Base-by-base conservation (phyloP, 2,888 invertebrate genomes). In the Phalera bucephala region DNA sequence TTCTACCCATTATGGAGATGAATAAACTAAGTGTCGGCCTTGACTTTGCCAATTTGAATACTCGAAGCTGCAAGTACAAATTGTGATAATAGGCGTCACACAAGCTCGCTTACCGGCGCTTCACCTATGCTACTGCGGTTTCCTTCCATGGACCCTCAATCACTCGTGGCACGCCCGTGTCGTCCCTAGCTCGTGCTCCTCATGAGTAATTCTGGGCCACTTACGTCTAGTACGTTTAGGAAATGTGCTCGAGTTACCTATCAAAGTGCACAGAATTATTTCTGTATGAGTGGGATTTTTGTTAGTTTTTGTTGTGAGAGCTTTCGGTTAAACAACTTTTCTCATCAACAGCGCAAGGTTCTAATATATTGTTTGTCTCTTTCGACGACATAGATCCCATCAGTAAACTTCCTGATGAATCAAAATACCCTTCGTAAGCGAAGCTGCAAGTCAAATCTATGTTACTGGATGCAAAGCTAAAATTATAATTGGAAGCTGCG, bases 1-100 rank as follows among this genome's bases (percentile, higher is more conserved):
- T 98, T 91, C 97, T 94, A 72, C 98, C 98, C 95, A 99, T 98
- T 90, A 99, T 99, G 76, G 97, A 97, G 89, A 99, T 98, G 82
- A 99, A 93, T 91, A 98, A 93, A 93, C 99, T 99, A 88, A 99
- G 92, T 71, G 98, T 99, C 77, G 97, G 98, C 99, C 99, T 99
- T 62, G 98, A 98, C 91, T 99, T 99, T 74, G 99, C 99, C 91
- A 99, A 92, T 93, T 99, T 99, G 93, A 99, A 99, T 78, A 99
- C 98, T 92, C 99, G 95, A 85, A 99, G 93, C 98, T 99, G 91
- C 64, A 92, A 92, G 74, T 85, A 81, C 80, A 89, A 88, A 89
- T 88, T 86, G 89, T 88, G 87, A 87, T 84, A 88, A 81, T 80
- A 89, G 82, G 87, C 89, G 88, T 89, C 89, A 88, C 88, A 87